Base-by-base conservation (phyloP, 92 coral and sea anemone species). In the Epizoanthus stellaris region DNA sequence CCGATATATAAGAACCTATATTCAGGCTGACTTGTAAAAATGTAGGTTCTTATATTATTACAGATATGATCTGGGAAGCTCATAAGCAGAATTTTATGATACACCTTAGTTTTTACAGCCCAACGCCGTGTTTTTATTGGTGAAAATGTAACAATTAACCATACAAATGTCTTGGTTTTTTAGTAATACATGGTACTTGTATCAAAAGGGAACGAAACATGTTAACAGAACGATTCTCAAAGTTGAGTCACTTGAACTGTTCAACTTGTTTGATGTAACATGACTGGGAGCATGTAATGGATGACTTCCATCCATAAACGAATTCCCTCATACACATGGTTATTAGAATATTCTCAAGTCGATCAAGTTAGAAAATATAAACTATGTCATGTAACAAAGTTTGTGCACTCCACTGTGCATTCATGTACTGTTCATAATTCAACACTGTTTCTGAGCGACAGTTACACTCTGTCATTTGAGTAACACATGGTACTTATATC, bases 401-500 rank as follows among this genome's bases (percentile, higher is more conserved):
- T 59, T 12, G 20, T 59, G 20, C 16, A 59, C 20, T 59, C 64
- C 20, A 14, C 17, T 58, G 63, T 17, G 63, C 63, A 59, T 59
- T 59, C 64, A 59, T 59, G 64, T 59, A 59, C 64, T 59, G 4
- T 59, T 59, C 64, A 59, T 59, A 59, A 59, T 59, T 14, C 20
- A 59, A 14, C 20, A 14, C 16, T 59, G 64, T 59, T 59, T 59
- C 64, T 59, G 17, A 14, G 64, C 64, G 64, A 59, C 64, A 59
- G 64, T 54, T 59, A 59, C 64, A 59, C 64, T 59, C 64, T 59
- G 64, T 59, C 64, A 59, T 59, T 59, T 59, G 64, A 59, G 64
- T 59, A 59, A 59, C 64, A 59, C 64, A 59, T 59, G 64, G 64
- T 59, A 59, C 64, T 59, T 59, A 59, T 59, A 59, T 59, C 64